These are phyloP conservation scores for Suncus etruscus DNA, from an alignment of 2,113 vertebrate genomes.

Conservation along the genomic window DNA sequence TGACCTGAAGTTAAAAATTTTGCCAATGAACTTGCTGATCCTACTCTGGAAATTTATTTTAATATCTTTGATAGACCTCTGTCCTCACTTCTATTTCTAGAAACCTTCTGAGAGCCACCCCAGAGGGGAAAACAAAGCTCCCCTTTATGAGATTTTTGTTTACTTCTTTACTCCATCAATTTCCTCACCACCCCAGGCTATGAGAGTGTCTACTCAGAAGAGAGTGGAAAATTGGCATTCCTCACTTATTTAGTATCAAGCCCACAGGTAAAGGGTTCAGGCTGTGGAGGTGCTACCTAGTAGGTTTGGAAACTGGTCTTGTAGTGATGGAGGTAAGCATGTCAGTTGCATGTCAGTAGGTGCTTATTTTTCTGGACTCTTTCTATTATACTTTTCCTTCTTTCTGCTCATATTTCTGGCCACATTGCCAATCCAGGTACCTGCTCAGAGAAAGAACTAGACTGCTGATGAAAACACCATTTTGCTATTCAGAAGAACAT, in stretches of 20 bases:
- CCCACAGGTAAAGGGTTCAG: not conserved
- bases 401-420: not conserved
- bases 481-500: slow-evolving; percentile 6
- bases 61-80: not conserved
- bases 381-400: not conserved
- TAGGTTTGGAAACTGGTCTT: not conserved
- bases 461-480: slow-evolving; percentile 36
- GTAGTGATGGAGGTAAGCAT: not conserved
- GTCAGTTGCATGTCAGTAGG: slow-evolving; percentile 12
- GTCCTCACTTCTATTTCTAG: not conserved
- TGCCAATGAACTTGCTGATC: not conserved
- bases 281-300: not conserved
- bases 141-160: not conserved
- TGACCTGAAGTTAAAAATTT: not conserved
- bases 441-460: not conserved
- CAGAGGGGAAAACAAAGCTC: not conserved
- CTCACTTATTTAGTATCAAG: not conserved
- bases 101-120: not conserved
- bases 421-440: not conserved
- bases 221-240: not conserved
- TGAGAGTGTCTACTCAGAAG: not conserved
- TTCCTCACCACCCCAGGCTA: not conserved
- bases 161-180: not conserved
- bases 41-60: not conserved
- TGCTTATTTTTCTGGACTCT: slow-evolving; percentile 38